Evolutionary conservation across 2,113 vertebrate species (phyloP), one percentile per base, ranked within the genome.

Genomic region (Phoxinus phoxinus): DNA sequence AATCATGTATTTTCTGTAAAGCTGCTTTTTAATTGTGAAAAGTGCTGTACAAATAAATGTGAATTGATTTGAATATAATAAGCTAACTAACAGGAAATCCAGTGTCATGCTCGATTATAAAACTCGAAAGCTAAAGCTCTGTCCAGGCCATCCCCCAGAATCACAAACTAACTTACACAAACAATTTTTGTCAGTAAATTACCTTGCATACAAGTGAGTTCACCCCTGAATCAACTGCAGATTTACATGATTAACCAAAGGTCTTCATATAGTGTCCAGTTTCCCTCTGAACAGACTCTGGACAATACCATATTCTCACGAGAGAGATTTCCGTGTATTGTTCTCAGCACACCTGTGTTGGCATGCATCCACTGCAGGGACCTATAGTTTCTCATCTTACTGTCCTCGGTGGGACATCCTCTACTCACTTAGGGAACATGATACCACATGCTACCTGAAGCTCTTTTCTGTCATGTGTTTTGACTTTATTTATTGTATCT

Each of bases 341-440:
- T 72, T 44, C 35, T n/a, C 73, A 78, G 81, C 73, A 76, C 73
- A 86, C 53, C 84, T 86, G 84, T 81, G 71, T 30, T 85, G 61
- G 75, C 74, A 27, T 8, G 17, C 25, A 44, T 13, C 37, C 25
- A 72, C 48, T 71, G 8, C 44, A 44, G 48, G 19, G 72, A 86
- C 23, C 61, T n/a, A 27, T 35, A 32, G 56, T 61, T n/a, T n/a
- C 8, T 83, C 73, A 53, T 59, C 32, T 46, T 56, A 1, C 25
- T 51, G 69, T 46, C n/a, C 61, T 59, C 74, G 27, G 17, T 61
- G 56, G 32, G 76, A 63, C 59, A 69, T 51, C 58, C 81, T 41
- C 21, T 83, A 27, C 17, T 67, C 25, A 12, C 48, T 77, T 19
- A 77, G 74, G 76, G n/a, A 79, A 79, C 53, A 61, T 61, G 53